These are phyloP conservation scores for Hydra vulgaris DNA, from an alignment of 30 jellyfish, hydroid and myxozoan genomes.

Conservation along the genomic window DNA sequence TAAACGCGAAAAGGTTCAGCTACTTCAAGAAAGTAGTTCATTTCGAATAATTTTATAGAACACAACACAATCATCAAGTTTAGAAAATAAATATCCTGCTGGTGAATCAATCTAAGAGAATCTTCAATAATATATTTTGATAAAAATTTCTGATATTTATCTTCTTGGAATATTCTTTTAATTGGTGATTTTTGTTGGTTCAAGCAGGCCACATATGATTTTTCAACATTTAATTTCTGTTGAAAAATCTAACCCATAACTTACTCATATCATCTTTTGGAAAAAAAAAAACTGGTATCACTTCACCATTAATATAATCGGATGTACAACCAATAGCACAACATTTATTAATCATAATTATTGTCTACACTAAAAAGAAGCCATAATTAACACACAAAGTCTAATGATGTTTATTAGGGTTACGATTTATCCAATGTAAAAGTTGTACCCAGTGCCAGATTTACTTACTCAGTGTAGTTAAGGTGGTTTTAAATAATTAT, in stretches of 20 bases:
- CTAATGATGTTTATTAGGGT: too few relatives aligned
- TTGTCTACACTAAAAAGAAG: not conserved
- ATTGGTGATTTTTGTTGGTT: not conserved
- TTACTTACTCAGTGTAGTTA: too few relatives aligned
- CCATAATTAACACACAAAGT: too few relatives aligned
- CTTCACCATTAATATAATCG: too few relatives aligned
- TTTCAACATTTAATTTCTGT: not conserved
- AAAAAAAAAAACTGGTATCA: too few relatives aligned
- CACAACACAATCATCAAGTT: constrained; percentile 3
- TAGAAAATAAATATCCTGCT: constrained; percentile 5
- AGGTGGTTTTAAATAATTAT: too few relatives aligned
- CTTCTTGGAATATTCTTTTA: not conserved
- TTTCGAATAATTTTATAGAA: constrained; percentile 1
- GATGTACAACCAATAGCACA: too few relatives aligned
- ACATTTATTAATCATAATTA: too few relatives aligned
- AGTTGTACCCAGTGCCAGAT: too few relatives aligned
- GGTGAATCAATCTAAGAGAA: constrained; percentile 1
- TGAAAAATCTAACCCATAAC: not conserved
- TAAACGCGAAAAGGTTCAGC: not conserved
- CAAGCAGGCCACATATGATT: constrained; percentile 3
- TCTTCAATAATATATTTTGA: not conserved
- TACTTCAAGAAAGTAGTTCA: not conserved
- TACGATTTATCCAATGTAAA: too few relatives aligned
- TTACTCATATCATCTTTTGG: not conserved
- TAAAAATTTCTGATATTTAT: constrained; percentile 1